Evolutionary conservation across 2,113 vertebrate genomes (phyloP).

Genomic region (Forbesichthys agassizii): DNA sequence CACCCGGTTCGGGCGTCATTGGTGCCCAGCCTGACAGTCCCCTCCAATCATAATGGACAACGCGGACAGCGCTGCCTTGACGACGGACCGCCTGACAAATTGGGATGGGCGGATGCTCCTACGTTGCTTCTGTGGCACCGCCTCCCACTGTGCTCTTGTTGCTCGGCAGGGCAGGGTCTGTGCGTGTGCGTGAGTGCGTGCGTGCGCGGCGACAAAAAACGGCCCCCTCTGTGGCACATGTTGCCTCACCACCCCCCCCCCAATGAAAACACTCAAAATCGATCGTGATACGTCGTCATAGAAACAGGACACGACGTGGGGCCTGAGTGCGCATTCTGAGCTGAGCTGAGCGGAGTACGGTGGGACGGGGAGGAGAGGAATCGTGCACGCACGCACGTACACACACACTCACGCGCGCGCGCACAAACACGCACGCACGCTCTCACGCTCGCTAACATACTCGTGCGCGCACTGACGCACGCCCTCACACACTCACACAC

Average conservation of each 20-base stretch:
- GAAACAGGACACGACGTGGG: constrained; percentile 57
- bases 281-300: constrained; percentile 50
- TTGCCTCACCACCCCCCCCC: constrained; percentile 40
- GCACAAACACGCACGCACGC: constrained; percentile 13
- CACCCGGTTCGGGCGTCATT: constrained; percentile 9
- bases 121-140: constrained; percentile 34
- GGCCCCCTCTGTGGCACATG: constrained; percentile 54
- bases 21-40: constrained; percentile 37
- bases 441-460: constrained; percentile 27
- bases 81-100: constrained; percentile 69
- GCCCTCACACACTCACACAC: background rate
- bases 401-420: constrained; percentile 1
- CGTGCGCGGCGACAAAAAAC: constrained; percentile 25
- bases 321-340: constrained; percentile 55
- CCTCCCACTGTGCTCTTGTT: constrained; percentile 53
- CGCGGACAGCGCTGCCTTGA: constrained; percentile 57
- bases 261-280: constrained; percentile 60
- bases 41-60: constrained; percentile 71
- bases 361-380: constrained; percentile 53
- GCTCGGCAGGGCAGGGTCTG: constrained; percentile 50
- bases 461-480: background rate
- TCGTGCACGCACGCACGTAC: constrained; percentile 31
- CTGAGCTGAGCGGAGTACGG: constrained; percentile 61
- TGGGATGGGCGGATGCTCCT: constrained; percentile 45
- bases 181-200: constrained; percentile 1